Base-by-base conservation (phyloP, 2,888 invertebrate species). In the Hypselothyrea guttata region DNA sequence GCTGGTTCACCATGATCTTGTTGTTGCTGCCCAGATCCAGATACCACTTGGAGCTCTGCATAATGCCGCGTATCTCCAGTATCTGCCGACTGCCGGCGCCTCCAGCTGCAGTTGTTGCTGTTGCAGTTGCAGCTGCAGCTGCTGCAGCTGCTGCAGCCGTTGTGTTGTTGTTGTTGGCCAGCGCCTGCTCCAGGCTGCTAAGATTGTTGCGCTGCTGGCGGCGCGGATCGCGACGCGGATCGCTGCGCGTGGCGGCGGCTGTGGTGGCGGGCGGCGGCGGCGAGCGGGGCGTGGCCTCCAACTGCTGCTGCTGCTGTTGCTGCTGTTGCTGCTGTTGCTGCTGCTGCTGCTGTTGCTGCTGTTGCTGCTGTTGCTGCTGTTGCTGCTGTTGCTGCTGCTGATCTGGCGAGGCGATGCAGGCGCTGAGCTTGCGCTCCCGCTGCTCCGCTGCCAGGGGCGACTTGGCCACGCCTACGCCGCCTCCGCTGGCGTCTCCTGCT, bases 31-130 rank as follows among this genome's bases (percentile, higher is more conserved):
- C 94, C 41, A 94, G 90, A 63, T 93, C 93, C 86, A 93, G 93
- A 84, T 94, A 94, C 92, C 94, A 94, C 53, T 91, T 91, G 0
- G 94, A 94, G 82, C 92, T 92, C 88, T 94, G 94, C 47, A 94
- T 88, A 69, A 94, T 88, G 61, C 92, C 92, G 87, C 94, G 93
- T 60, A 93, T 91, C 85, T 94, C 92, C 57, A 91, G 88, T 13
- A 89, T 90, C 89, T 66, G 90, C 47, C 89, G 91, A 90, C 72
- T 75, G 38, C 75, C 62, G 22, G 72, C 70, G 55, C 1, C 7
- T 15, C 45, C 11, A 1, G 40, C 45, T 12, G 22, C 31, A 3
- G 63, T 40, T 27, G 54, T 38, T 3, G 33, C 40, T 4, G 55
- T 35, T 9, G 54, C 57, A 22, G 56, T 61, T n/a, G 54, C 77